These are phyloP conservation scores for Macrochelys suwanniensis DNA, from an alignment of 2,797 vertebrate genomes.

Conservation along the genomic window DNA sequence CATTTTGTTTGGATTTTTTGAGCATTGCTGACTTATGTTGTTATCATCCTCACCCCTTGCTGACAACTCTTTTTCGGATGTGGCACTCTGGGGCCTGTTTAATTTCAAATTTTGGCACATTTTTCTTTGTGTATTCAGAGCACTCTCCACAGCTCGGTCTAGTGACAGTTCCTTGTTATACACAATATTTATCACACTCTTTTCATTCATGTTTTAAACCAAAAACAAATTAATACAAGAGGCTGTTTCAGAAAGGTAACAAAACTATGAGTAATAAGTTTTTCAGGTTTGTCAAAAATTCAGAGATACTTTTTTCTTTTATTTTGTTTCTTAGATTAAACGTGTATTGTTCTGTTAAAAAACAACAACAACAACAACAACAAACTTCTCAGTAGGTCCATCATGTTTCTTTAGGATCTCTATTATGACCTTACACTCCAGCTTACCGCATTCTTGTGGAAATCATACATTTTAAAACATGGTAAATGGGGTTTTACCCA, in stretches of 20 bases:
- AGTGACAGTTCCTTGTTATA: neutral
- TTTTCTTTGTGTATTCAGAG: neutral
- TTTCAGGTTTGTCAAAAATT: neutral
- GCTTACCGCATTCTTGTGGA: neutral
- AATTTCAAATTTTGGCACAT: neutral
- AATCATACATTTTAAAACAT: neutral
- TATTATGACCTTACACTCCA: neutral
- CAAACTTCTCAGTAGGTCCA: neutral
- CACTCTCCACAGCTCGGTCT: neutral
- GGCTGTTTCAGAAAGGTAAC: neutral
- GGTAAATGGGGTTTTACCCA: neutral
- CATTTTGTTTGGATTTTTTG: neutral
- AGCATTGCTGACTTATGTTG: neutral
- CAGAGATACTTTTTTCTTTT: neutral
- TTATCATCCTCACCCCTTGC: neutral
- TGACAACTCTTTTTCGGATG: neutral
- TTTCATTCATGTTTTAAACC: neutral
- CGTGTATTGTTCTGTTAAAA: neutral
- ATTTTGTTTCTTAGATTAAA: neutral
- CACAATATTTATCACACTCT: neutral
- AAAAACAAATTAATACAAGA: neutral
- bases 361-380: neutral
- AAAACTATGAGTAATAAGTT: neutral
- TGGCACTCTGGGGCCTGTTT: neutral
- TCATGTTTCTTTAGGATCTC: neutral